Evolutionary conservation across 2,888 invertebrate species (phyloP).

Genomic region (Polia nebulosa): DNA sequence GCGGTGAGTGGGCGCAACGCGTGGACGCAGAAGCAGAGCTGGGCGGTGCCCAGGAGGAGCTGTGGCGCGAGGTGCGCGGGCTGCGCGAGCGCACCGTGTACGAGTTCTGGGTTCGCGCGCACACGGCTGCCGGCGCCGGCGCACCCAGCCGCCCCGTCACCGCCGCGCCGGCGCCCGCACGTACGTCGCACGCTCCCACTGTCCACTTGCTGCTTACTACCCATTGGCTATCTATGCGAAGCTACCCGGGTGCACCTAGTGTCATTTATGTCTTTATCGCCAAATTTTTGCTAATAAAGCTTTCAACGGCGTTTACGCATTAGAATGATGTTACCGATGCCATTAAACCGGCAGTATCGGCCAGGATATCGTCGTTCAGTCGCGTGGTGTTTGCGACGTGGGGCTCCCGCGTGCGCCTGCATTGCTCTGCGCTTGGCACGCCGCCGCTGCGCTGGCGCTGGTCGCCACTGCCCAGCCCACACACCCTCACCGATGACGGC

Average conservation of each 20-base stretch:
- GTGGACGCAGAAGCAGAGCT: conserved; percentile 69
- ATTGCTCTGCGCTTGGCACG: conserved; percentile 93
- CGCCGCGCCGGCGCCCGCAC: conserved; percentile 89
- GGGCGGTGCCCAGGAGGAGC: conserved; percentile 71
- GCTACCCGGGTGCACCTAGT: neutral
- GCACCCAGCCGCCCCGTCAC: conserved; percentile 91
- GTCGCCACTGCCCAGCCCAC: conserved; percentile 90
- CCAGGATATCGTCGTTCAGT: conserved; percentile 95
- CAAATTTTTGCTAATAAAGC: neutral
- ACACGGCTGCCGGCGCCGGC: conserved; percentile 92
- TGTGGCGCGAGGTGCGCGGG: conserved; percentile 92
- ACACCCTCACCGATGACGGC: conserved; percentile 90
- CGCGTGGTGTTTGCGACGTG: conserved; percentile 91
- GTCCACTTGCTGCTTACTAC: neutral
- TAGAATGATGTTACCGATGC: conserved; percentile 14
- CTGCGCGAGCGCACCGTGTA: conserved; percentile 94
- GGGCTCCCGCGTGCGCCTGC: conserved; percentile 92
- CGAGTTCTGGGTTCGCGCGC: conserved; percentile 95
- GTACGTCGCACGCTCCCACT: conserved; percentile 56
- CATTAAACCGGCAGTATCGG: conserved; percentile 90
- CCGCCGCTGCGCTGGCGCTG: conserved; percentile 92
- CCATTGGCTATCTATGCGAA: neutral
- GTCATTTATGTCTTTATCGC: neutral
- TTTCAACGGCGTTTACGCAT: conserved; percentile 1
- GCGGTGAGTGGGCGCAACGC: conserved; percentile 83